Base-by-base conservation (phyloP, 2,888 invertebrate species). In the Sarcophaga carnaria region DNA sequence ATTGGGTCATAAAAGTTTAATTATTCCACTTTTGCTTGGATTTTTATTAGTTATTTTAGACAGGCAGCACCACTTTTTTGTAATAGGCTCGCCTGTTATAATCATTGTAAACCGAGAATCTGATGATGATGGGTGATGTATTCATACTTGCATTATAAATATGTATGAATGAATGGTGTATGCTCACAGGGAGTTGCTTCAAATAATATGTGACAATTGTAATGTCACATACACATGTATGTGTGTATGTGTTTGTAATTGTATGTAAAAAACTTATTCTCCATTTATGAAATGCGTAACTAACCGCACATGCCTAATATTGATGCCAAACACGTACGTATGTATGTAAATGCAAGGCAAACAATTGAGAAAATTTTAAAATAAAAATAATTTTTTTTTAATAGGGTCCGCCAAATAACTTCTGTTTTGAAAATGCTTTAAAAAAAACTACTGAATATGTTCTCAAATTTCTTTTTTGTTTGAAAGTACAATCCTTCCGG, bases 1-100 rank as follows among this genome's bases (percentile, higher is more conserved):
- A 82, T 82, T 71, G 71, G n/a, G 62, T 60, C 66, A 82, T 82
- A 77, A 82, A 82, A 77, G 64, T 82, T 82, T 82, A 72, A 82
- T 72, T 82, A 71, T 79, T 20, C 71, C 27, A 70, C 49, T 62
- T 64, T 47, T 66, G 64, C 12, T 66, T 17, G 14, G 59, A 22
- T 22, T 47, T 70, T 59, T 77, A 75, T 45, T 63, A 22, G 37
- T 64, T 71, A 70, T 81, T 81, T 76, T 25, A 54, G 54, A 17
- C 14, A 47, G 20, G 64, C 49, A 66, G 64, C 6, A 27, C 27
- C 37, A 47, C 37, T 37, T 1, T 37, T 37, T 22, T 27, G 0
- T 27, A 27, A 27, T 27, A 27, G 5, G 37, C 37, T 37, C 37
- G 37, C 37, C 37, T 37, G 37, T 37, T 37, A 37, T 37, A 37